Conservation (phyloP, 2,797 vertebrate genomes). For the Platalea minor region DNA sequence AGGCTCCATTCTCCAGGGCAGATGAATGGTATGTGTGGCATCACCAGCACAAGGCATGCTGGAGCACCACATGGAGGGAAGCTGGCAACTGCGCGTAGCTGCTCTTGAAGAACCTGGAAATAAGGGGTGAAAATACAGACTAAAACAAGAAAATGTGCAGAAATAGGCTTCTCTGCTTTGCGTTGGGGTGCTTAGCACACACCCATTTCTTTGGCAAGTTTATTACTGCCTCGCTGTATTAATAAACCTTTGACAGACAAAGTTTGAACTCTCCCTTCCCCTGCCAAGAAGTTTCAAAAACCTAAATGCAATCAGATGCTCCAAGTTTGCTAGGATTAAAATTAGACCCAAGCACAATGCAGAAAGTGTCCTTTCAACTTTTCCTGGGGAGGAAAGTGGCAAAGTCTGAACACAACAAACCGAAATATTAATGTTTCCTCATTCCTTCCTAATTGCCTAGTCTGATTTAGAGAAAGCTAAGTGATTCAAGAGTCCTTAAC, state of each 20-base stretch:
- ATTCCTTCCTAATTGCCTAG: not conserved
- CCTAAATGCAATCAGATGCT: not conserved
- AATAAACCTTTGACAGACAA: not conserved
- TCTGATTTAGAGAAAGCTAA: not conserved
- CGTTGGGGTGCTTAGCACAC: not conserved
- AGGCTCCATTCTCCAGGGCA: slow-evolving; percentile 12
- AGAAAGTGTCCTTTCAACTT: not conserved
- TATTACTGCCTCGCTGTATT: not conserved
- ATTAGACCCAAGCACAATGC: not conserved
- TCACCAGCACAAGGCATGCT: slow-evolving; percentile 29
- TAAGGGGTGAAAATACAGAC: slow-evolving; percentile 2
- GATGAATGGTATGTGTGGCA: slow-evolving; percentile 3
- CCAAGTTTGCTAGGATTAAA: not conserved
- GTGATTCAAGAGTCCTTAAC: not conserved
- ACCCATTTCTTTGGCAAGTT: not conserved
- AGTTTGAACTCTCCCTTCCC: not conserved
- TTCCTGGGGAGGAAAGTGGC: not conserved
- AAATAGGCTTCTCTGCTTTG: not conserved
- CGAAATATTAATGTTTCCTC: not conserved
- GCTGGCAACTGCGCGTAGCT: not conserved
- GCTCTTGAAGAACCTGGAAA: slow-evolving; percentile 49
- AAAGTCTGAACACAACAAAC: not conserved
- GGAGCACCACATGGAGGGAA: slow-evolving; percentile 29
- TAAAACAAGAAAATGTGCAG: not conserved
- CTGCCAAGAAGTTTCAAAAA: not conserved